phyloP scores from a whole-genome alignment of 2,888 invertebrate genomes.

The Megalurothrips usitatus region DNA sequence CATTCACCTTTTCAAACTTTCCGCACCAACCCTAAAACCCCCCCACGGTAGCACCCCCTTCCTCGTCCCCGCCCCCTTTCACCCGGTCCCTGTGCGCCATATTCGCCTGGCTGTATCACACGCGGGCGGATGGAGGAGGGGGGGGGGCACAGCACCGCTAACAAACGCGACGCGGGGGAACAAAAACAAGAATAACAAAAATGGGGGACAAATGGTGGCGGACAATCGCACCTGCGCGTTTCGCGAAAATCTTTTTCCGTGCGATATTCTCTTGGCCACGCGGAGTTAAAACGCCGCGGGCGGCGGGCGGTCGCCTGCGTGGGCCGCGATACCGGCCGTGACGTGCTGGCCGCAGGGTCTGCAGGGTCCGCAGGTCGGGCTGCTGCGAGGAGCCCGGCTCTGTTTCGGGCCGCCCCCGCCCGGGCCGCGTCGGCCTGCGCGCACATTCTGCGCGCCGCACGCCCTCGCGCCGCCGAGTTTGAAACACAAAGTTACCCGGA shows the following conservation, averaged over 20 bases:
- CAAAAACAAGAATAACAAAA: not conserved
- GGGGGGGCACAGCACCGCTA: not conserved
- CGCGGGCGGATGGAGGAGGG: not conserved
- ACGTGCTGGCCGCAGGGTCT: too few species aligned
- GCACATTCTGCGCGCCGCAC: not conserved
- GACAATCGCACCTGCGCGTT: too few species aligned
- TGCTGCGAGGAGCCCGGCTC: not conserved
- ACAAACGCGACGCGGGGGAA: not conserved
- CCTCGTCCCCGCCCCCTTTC: too few species aligned
- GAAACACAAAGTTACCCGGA: slow-evolving; percentile 6
- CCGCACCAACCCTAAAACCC: not conserved
- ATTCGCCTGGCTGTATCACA: not conserved
- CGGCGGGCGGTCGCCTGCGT: too few species aligned
- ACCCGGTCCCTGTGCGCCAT: not conserved
- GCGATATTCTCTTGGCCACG: too few species aligned
- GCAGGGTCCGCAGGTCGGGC: too few species aligned
- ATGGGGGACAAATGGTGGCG: too few species aligned
- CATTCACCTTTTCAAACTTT: slow-evolving; percentile 11
- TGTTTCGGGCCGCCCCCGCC: not conserved
- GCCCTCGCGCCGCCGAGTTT: not conserved
- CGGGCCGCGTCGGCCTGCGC: not conserved
- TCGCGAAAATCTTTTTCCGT: too few species aligned
- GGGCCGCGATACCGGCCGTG: too few species aligned
- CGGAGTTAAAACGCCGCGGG: too few species aligned
- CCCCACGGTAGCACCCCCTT: not conserved